Conservation (phyloP, 1,140 invertebrate genomes). For the Galleria mellonella region DNA sequence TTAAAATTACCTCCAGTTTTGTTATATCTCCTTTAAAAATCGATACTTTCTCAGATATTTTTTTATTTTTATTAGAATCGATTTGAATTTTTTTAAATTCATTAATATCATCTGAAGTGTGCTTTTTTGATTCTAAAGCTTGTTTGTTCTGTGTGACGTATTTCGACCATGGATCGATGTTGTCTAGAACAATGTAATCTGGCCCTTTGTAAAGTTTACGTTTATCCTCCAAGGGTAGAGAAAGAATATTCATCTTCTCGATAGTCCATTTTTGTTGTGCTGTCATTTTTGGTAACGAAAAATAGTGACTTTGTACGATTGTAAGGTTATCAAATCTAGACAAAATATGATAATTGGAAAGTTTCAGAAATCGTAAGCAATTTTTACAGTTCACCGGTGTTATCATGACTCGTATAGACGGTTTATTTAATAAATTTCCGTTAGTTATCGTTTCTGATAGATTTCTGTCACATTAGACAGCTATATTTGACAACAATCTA, state of each 20-base stretch:
- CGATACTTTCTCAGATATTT: conserved; percentile 78
- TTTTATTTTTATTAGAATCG: conserved; percentile 52
- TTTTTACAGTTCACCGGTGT: no score
- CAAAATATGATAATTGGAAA: no score
- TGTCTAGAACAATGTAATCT: conserved; percentile 35
- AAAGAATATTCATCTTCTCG: conserved; percentile 38
- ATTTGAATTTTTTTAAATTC: conserved; percentile 56
- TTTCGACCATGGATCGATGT: conserved; percentile 77
- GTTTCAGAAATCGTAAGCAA: no score
- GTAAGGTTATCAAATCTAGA: not conserved
- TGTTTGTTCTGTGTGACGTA: conserved; percentile 66
- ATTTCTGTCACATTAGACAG: no score
- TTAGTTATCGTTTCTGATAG: no score
- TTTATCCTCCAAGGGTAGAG: conserved; percentile 42
- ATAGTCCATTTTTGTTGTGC: conserved; percentile 37
- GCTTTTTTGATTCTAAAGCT: conserved; percentile 32
- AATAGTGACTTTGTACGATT: conserved; percentile 5
- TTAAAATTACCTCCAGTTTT: conserved; percentile 76
- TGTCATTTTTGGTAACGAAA: conserved; percentile 35
- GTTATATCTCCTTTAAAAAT: conserved; percentile 91
- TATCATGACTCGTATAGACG: no score
- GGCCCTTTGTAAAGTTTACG: conserved; percentile 38
- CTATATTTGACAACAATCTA: no score
- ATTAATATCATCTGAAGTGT: conserved; percentile 46
- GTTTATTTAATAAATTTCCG: no score